These are phyloP conservation scores for Rhopalosiphum padi DNA, from an alignment of 1,140 invertebrate species.

Conservation along the genomic window DNA sequence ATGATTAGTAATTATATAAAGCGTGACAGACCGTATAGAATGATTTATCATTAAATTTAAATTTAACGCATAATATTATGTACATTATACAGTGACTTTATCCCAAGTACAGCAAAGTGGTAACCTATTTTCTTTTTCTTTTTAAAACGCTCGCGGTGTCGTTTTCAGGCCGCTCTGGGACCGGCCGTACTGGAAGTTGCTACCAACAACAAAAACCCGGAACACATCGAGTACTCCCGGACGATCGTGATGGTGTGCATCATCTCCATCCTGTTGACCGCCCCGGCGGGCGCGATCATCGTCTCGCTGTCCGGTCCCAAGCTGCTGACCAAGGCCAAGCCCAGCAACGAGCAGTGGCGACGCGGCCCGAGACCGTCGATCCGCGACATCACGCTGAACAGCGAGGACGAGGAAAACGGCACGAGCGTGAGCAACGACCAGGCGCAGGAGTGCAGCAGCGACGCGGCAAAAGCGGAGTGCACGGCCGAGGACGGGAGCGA, in stretches of 20 bases:
- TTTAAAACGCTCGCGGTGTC: neutral
- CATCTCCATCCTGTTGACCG: conserved; percentile 89
- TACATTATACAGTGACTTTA: too few relatives aligned
- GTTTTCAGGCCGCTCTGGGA: conserved; percentile 77
- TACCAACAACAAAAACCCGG: conserved; percentile 59
- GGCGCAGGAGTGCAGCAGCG: neutral
- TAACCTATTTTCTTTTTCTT: neutral
- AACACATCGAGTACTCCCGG: conserved; percentile 67
- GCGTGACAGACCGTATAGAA: too few relatives aligned
- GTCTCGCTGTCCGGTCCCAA: conserved; percentile 81
- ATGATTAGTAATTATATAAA: too few relatives aligned
- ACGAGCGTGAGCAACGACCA: conserved; percentile 64
- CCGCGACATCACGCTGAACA: conserved; percentile 82
- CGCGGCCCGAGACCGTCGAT: conserved; percentile 79
- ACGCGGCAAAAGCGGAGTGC: neutral
- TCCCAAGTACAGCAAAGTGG: too few relatives aligned
- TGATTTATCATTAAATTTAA: too few relatives aligned
- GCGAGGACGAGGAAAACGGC: conserved; percentile 69
- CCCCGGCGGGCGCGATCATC: conserved; percentile 87
- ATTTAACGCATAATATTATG: too few relatives aligned
- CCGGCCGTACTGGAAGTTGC: conserved; percentile 79
- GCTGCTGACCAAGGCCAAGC: conserved; percentile 72
- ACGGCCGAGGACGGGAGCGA: neutral
- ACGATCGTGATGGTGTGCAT: conserved; percentile 77
- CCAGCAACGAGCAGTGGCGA: conserved; percentile 70